phyloP scores from a whole-genome alignment of 2,113 vertebrate genomes.

The Oxyura jamaicensis region DNA sequence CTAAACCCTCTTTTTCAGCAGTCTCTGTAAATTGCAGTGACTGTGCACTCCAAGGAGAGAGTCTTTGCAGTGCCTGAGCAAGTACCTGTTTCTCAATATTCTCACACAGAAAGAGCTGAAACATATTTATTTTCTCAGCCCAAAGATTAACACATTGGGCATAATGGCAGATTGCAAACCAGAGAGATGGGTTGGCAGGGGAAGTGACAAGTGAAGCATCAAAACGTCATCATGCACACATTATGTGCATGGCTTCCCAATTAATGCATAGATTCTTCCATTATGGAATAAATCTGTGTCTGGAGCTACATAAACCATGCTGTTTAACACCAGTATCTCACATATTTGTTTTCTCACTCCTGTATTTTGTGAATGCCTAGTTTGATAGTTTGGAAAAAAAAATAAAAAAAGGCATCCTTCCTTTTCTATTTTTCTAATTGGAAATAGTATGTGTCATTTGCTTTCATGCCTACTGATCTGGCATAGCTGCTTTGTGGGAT shows the following conservation, averaged over 20 bases:
- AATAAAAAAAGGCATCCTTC: background rate
- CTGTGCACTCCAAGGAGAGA: background rate
- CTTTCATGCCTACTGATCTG: background rate
- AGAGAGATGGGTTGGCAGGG: background rate
- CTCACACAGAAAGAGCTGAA: background rate
- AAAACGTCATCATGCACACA: background rate
- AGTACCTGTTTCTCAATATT: background rate
- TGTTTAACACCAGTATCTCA: background rate
- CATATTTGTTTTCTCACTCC: background rate
- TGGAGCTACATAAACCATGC: background rate
- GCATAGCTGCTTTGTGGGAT: background rate
- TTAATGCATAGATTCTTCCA: background rate
- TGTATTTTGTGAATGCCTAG: background rate
- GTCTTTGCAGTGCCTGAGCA: background rate
- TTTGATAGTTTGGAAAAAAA: background rate
- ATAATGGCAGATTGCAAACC: background rate
- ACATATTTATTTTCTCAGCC: background rate
- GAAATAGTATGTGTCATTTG: background rate
- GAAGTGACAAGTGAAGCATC: constrained; percentile 14
- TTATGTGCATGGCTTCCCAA: background rate
- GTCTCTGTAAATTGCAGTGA: background rate
- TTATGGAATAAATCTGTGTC: background rate
- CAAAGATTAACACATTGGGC: background rate
- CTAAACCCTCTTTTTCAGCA: background rate
- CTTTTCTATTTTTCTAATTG: background rate